Evolutionary conservation across 1,140 invertebrate genomes (phyloP).

Genomic region (Drosophila sturtevanti): DNA sequence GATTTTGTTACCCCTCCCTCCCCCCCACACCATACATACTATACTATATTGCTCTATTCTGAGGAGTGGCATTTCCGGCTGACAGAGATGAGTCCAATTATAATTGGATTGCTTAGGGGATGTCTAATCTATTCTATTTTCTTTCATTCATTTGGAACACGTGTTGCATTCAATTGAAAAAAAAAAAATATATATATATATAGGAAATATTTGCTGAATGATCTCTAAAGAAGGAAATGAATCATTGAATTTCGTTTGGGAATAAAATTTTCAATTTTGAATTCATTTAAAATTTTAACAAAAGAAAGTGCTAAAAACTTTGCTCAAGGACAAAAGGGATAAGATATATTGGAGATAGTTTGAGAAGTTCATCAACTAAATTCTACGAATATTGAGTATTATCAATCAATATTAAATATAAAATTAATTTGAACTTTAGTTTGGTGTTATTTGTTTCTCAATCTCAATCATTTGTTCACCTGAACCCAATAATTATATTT

Average conservation of each 20-base stretch:
- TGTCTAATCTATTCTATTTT: constrained; percentile 33
- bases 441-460: no score
- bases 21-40: not conserved
- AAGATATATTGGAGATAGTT: no score
- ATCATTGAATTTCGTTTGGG: not conserved
- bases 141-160: constrained; percentile 51
- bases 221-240: not conserved
- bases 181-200: no score
- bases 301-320: no score
- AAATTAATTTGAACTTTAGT: no score
- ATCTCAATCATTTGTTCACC: no score
- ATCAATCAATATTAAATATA: no score
- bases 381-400: no score
- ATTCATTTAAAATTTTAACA: no score
- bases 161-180: constrained; percentile 76
- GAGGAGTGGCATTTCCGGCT: constrained; percentile 56
- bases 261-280: not conserved
- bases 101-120: constrained; percentile 45
- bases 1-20: not conserved
- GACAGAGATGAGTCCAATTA: constrained; percentile 63
- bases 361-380: no score
- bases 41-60: constrained; percentile 26
- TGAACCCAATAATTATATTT: not conserved
- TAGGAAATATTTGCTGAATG: not conserved
- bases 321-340: no score